Percentiles rank a stretch among this genome's conserved stretches.
Evolutionary conservation across 2,113 vertebrate genomes (phyloP).

Genomic region (Calyptommatus sinebrachiatus): DNA sequence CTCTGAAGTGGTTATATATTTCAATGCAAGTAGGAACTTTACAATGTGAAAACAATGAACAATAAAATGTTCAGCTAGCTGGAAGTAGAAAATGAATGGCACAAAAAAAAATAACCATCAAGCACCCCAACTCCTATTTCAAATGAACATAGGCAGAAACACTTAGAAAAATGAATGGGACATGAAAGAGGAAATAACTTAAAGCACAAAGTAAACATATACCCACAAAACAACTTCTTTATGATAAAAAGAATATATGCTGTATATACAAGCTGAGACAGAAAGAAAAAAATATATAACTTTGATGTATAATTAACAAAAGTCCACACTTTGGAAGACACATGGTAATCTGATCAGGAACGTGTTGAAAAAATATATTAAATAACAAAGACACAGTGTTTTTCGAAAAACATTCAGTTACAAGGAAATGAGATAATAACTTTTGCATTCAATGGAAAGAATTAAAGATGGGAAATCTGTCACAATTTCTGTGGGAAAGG

Average conservation of each 20-base stretch:
- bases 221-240: slow-evolving; percentile 40
- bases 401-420: too few species aligned
- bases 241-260: not conserved
- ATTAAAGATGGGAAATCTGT: too few species aligned
- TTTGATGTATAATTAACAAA: too few species aligned
- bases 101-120: slow-evolving; percentile 37
- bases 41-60: slow-evolving; percentile 28
- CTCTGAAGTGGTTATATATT: not conserved
- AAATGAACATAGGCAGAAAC: slow-evolving; percentile 57
- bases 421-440: not conserved
- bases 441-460: accelerated
- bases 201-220: slow-evolving; percentile 55
- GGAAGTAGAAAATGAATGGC: slow-evolving; percentile 41
- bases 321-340: too few species aligned
- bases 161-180: slow-evolving; percentile 41
- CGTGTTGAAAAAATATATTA: not conserved
- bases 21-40: not conserved
- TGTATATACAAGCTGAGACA: too few species aligned
- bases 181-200: slow-evolving; percentile 46
- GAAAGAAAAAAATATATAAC: too few species aligned
- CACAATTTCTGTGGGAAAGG: not conserved
- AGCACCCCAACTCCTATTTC: slow-evolving; percentile 18
- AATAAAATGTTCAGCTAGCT: slow-evolving; percentile 26
- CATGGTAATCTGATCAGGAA: too few species aligned
- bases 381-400: too few species aligned